Base-by-base conservation (phyloP, 2,888 invertebrate species). In the Ligdia adustata region DNA sequence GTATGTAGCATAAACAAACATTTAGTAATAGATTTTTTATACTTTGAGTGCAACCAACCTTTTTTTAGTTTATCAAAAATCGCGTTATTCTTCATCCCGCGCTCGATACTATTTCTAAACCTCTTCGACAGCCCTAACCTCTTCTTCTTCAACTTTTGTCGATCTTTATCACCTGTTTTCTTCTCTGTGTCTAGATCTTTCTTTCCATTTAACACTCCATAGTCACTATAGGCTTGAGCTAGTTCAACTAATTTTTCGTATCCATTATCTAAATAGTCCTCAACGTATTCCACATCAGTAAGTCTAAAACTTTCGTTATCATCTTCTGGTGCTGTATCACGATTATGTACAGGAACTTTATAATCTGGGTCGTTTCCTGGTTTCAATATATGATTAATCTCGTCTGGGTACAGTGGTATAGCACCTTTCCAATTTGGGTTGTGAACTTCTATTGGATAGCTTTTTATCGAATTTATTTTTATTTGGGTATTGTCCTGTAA, bases 171-270 rank as follows among this genome's bases (percentile, higher is more conserved):
- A 6, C 69, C 72, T 0, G 64, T 65, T 9, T 66, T 69, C 9
- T 62, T 62, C 0, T 58, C 49, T 11, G 41, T 38, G 3, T 67
- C 73, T 20, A 9, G 1, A 6, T 32, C 26, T 26, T 44, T 50
- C 20, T 79, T 81, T 42, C 79, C 71, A 29, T 78, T 68, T 0
- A 88, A 27, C 0, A 89, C 86, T 1, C 88, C 89, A 45, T 89
- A 89, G 39, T 89, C 89, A 47, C 88, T 89, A 20, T 89, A 89
- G 0, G 88, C 88, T 66, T 89, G 88, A 0, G 86, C 84, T 63
- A 82, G 66, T 53, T 72, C 62, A 0, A 64, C 75, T 7, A 81
- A 39, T 33, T 68, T 79, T 11, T 72, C 68, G 35, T 75, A 72
- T 55, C 79, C 82, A 26, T 62, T 69, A 9, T 68, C 61, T 1